Percentiles rank a stretch among this genome's conserved stretches.
Evolutionary conservation across 2,113 vertebrate genomes (phyloP).

Genomic region (Rhea americana): DNA sequence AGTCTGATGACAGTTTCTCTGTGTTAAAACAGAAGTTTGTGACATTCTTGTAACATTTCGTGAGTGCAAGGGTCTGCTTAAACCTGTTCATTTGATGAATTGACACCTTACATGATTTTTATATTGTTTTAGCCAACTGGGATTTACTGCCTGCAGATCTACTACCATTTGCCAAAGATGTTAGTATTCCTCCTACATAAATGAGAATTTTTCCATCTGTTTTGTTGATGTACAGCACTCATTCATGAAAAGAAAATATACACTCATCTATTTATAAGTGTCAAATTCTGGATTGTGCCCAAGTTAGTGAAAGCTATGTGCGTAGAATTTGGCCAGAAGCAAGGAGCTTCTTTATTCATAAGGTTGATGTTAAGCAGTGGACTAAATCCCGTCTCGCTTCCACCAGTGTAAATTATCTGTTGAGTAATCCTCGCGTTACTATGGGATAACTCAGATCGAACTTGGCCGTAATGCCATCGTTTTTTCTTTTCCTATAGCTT

Average conservation of each 20-base stretch:
- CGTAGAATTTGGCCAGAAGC: conserved; percentile 41
- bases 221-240: conserved; percentile 22
- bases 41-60: not conserved
- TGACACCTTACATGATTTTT: not conserved
- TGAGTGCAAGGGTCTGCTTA: not conserved
- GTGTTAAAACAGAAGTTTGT: not conserved
- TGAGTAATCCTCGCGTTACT: conserved; percentile 37
- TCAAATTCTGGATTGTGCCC: conserved; percentile 13
- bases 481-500: not conserved
- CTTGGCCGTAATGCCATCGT: conserved; percentile 8
- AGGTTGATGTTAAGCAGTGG: conserved; percentile 41
- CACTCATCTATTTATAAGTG: conserved; percentile 45
- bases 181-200: not conserved
- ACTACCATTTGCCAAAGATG: not conserved
- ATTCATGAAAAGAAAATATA: conserved; percentile 44
- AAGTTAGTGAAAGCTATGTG: conserved; percentile 25
- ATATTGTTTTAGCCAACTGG: not conserved
- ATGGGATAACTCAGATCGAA: not conserved
- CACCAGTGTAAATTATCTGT: conserved; percentile 35
- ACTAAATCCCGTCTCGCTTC: conserved; percentile 32
- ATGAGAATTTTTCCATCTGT: not conserved
- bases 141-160: not conserved
- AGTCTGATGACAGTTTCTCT: not conserved
- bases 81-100: not conserved
- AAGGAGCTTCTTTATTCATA: conserved; percentile 42